Percentiles rank a stretch among this genome's conserved stretches.
phyloP scores from a whole-genome alignment of 2,888 invertebrate genomes.

The Ichneumon xanthorius region DNA sequence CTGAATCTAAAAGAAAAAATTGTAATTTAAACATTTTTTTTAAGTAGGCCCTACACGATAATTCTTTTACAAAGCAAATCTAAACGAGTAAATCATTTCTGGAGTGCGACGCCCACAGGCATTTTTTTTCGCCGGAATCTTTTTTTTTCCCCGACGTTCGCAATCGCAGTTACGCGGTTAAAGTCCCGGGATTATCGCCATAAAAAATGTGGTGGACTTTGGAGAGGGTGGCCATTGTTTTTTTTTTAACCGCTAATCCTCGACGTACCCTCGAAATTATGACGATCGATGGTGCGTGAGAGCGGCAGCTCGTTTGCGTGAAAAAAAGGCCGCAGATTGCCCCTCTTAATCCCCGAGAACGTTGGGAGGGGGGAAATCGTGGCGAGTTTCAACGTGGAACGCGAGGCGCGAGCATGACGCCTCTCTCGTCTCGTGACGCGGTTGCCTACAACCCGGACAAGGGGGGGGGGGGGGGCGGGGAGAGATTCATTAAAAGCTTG shows the following conservation, averaged over 20 bases:
- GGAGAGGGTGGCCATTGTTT: constrained; percentile 53
- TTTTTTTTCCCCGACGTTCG: constrained; percentile 26
- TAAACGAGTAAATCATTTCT: neutral
- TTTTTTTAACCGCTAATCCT: constrained; percentile 65
- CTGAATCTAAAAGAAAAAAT: neutral
- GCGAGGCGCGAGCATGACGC: constrained; percentile 76
- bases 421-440: constrained; percentile 75
- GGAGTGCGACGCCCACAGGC: neutral
- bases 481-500: constrained; percentile 81
- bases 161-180: constrained; percentile 55
- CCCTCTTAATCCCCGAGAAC: constrained; percentile 78
- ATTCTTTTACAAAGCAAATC: neutral
- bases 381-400: constrained; percentile 45
- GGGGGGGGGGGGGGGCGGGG: constrained; percentile 45
- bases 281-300: constrained; percentile 83
- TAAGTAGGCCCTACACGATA: neutral
- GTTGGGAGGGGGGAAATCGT: constrained; percentile 47
- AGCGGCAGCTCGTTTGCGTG: constrained; percentile 75
- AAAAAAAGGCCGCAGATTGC: constrained; percentile 81
- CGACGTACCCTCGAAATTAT: constrained; percentile 78
- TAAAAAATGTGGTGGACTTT: constrained; percentile 52
- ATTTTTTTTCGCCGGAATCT: constrained; percentile 8
- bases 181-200: constrained; percentile 63
- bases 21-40: neutral
- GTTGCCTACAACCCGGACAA: constrained; percentile 63